Evolutionary conservation across 2,797 vertebrate genomes (phyloP).

Genomic region (Thalassophryne amazonica): DNA sequence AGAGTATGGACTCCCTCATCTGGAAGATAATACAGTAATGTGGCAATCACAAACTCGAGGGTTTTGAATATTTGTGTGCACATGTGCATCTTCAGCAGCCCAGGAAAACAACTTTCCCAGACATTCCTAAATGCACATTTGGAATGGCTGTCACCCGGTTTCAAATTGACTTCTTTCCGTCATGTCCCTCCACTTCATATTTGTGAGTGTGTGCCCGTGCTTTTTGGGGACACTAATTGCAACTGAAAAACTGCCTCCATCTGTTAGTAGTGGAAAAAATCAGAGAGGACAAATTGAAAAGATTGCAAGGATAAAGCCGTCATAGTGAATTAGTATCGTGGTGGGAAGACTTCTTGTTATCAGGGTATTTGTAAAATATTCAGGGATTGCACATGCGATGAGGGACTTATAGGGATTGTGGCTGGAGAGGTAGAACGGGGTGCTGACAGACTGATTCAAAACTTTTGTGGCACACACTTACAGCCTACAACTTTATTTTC

Average conservation of each 20-base stretch:
- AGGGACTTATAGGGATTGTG: neutral
- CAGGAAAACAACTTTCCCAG: conserved; percentile 16
- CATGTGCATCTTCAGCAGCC: neutral
- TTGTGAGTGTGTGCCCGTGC: neutral
- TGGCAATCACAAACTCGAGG: conserved; percentile 23
- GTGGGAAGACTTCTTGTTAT: conserved; percentile 57
- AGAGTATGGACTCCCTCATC: conserved; percentile 42
- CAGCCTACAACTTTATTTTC: conserved; percentile 33
- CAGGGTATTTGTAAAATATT: conserved; percentile 66
- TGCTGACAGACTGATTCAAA: conserved; percentile 41
- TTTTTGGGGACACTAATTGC: conserved; percentile 46
- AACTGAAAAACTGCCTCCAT: conserved; percentile 66
- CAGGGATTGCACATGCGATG: conserved; percentile 32
- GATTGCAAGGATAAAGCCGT: conserved; percentile 71
- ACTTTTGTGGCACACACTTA: conserved; percentile 8
- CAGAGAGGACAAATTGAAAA: conserved; percentile 70
- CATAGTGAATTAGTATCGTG: conserved; percentile 60
- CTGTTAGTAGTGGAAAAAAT: conserved; percentile 57
- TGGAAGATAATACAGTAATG: conserved; percentile 41
- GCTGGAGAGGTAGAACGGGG: conserved; percentile 35
- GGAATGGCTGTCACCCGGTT: conserved; percentile 19
- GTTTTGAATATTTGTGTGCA: neutral
- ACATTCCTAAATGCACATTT: conserved; percentile 5
- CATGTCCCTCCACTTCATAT: conserved; percentile 15
- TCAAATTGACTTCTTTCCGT: conserved; percentile 14